A percentile compares a stretch with the other conserved stretches of the same genome.
Conservation (phyloP, 2,888 invertebrate genomes). For the Strigamia maritima region DNA sequence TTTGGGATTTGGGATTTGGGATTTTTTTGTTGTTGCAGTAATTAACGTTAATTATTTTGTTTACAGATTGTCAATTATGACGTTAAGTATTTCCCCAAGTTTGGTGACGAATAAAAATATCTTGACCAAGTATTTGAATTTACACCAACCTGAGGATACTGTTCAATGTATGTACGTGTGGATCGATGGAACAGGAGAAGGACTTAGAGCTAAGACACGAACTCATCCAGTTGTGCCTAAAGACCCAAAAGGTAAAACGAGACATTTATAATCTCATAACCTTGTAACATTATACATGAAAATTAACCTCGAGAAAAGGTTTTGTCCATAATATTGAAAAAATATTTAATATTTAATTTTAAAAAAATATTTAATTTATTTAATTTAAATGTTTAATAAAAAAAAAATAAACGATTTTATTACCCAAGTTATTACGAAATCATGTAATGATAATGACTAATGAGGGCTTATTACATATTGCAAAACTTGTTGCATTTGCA, state of each 20-base stretch:
- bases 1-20: no score
- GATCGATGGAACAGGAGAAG: constrained; percentile 54
- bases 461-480: neutral
- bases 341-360: no score
- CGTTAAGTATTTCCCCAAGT: neutral
- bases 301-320: no score
- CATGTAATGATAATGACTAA: neutral
- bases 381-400: no score
- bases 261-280: neutral
- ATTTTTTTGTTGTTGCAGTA: neutral
- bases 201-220: constrained; percentile 52
- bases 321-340: no score
- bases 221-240: constrained; percentile 47
- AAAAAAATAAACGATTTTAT: no score
- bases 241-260: constrained; percentile 1
- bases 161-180: constrained; percentile 52
- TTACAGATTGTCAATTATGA: constrained; percentile 21
- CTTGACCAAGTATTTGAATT: constrained; percentile 36
- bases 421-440: neutral
- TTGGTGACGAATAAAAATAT: constrained; percentile 17
- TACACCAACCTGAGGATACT: constrained; percentile 43
- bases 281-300: neutral
- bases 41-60: neutral
- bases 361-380: no score
- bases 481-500: neutral